phyloP scores from a whole-genome alignment of 2,888 invertebrate genomes.

The Lordiphosa fenestrarum region DNA sequence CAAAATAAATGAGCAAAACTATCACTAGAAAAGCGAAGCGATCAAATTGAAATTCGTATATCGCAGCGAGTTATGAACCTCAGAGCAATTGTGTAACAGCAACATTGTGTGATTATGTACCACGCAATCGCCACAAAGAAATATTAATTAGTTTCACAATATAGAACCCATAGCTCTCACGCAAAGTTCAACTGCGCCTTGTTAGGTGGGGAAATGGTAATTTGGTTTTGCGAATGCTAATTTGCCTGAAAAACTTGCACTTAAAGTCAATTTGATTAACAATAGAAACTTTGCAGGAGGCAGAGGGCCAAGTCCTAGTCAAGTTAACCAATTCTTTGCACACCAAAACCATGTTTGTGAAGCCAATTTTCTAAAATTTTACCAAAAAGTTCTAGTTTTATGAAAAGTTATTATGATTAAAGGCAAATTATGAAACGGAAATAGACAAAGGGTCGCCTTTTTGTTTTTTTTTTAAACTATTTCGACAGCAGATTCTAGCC shows the following conservation, averaged over 20 bases:
- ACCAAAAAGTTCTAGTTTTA: constrained; percentile 43
- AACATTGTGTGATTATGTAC: constrained; percentile 6
- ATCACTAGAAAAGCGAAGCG: no score
- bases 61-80: no score
- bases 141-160: constrained; percentile 52
- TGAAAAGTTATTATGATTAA: constrained; percentile 39
- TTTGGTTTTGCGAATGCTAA: constrained; percentile 44
- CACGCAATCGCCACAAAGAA: constrained; percentile 13
- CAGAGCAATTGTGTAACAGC: no score
- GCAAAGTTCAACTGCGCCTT: no score
- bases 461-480: no score
- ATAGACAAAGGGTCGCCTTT: constrained; percentile 3
- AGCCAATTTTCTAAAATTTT: constrained; percentile 32
- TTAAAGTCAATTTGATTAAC: constrained; percentile 57
- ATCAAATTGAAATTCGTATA: no score
- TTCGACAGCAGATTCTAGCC: no score
- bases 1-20: no score
- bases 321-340: constrained; percentile 55
- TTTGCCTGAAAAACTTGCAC: constrained; percentile 47
- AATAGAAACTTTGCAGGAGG: constrained; percentile 45
- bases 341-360: constrained; percentile 14
- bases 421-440: constrained; percentile 35
- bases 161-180: constrained; percentile 7
- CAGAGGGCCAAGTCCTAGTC: constrained; percentile 39
- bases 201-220: no score